Base-by-base conservation (phyloP, 1,140 invertebrate species). In the Harpegnathos saltator region DNA sequence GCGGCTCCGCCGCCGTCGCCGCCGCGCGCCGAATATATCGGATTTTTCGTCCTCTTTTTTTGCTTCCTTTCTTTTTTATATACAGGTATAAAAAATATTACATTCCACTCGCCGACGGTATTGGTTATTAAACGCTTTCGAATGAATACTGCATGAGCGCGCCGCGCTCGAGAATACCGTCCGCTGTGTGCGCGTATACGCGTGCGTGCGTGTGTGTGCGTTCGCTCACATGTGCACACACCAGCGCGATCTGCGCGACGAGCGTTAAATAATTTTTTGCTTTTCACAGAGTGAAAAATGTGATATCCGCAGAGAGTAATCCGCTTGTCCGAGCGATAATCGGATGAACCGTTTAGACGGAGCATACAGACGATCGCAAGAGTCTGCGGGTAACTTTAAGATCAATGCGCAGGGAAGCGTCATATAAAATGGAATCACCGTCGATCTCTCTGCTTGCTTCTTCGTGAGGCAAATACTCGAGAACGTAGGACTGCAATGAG, bases 251-350 rank as follows among this genome's bases (percentile, higher is more conserved):
- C 33, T 75, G 59, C 44, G 59, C 44, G 59, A 75, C 50, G 44
- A 33, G 73, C 75, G 75, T 80, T 80, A 80, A 80, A 80, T 80
- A 80, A 80, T 80, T 80, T 80, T 80, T 80, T 80, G 65, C 75
- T 69, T 29, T 58, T 80, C 65, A 19, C 65, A 71, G 71, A 80
- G 75, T 80, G 75, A 80, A 80, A 80, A 80, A 80, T 71, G 75
- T 58, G 54, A 80, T 80, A 71, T 80, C 22, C 75, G 65, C 68
- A 71, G 58, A 58, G 71, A 80, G 65, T 80, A 80, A 80, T 80
- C 75, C 75, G 54, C 75, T 80, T 71, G 65, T 58, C 52, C 65
- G 75, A 58, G 9, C 38, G 24, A 14, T 80, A 80, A 80, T 80
- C 75, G 52, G 54, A 80, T 80, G 33, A 80, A 58, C 75, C 75